Base-by-base conservation (phyloP, 2,888 invertebrate species). In the Pyrochroa serraticornis region DNA sequence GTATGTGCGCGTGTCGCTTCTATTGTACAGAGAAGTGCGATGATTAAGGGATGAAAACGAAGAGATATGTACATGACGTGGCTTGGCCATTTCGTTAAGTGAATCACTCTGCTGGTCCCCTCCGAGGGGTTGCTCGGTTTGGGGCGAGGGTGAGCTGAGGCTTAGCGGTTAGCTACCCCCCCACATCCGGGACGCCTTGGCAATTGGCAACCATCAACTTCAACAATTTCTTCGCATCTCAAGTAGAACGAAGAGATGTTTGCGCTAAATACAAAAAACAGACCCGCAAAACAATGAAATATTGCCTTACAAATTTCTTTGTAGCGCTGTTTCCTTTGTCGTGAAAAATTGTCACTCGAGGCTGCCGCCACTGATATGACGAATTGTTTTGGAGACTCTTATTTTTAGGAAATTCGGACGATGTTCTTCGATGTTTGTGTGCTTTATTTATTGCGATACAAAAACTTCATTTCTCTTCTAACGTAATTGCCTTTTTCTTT, bases 51-150 rank as follows among this genome's bases (percentile, higher is more conserved):
- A 67, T 66, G 66, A 65, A 63, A 62, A 60, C 53, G 63, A 63
- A 56, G 22, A 69, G 66, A 68, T 68, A 67, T 69, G 68, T 66
- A 68, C 63, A 67, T 65, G 63, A 66, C 57, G 66, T 2, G 65
- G 65, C 60, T 65, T 65, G 68, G 64, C 71, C 70, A 69, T 70
- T 69, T 67, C 69, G 66, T 65, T 71, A 70, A 71, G 71, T 70
- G 70, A 69, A 70, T 71, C 70, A 71, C 70, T 70, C 69, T 69
- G 43, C 55, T 55, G 55, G 55, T 48, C 55, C 54, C 66, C 69
- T 67, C 41, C 41, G 14, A 45, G 42, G 58, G 46, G 52, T 41
- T 44, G 51, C 46, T 51, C 35, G 52, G 47, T 52, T 55, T 58
- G 44, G 58, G 58, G 58, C 42, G 52, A 49, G 56, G 43, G 45